Evolutionary conservation across 2,888 invertebrate species (phyloP).

Genomic region (Beris chalybata): DNA sequence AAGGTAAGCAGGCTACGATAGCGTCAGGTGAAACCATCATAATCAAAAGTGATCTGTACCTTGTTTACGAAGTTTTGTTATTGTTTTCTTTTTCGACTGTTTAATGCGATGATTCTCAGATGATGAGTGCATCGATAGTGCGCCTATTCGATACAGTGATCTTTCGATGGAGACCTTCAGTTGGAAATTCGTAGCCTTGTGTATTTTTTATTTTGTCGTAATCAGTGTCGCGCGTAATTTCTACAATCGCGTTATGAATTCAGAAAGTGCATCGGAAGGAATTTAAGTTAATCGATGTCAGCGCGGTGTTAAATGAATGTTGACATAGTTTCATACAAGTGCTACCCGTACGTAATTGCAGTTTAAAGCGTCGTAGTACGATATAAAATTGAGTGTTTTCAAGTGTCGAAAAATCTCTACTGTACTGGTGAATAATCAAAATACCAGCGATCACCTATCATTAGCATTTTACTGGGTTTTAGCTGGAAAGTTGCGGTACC

Average conservation of each 20-base stretch:
- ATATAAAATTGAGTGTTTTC: no score
- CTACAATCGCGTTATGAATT: slow-evolving; percentile 20
- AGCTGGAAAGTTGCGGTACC: not conserved
- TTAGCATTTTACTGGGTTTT: not conserved
- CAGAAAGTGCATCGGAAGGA: slow-evolving; percentile 10
- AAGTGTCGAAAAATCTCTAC: no score
- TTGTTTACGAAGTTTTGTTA: no score
- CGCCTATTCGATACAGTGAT: slow-evolving; percentile 11
- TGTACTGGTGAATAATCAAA: slow-evolving; percentile 6
- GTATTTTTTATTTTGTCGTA: slow-evolving; percentile 44
- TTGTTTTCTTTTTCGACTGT: no score
- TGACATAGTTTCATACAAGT: slow-evolving; percentile 1
- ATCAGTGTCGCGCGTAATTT: slow-evolving; percentile 35
- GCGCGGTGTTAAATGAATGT: slow-evolving; percentile 5
- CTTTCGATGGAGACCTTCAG: slow-evolving; percentile 43
- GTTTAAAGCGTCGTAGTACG: no score
- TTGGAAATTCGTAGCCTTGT: slow-evolving; percentile 43
- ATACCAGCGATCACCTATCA: not conserved
- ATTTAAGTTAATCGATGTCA: slow-evolving; percentile 1
- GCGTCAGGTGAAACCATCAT: slow-evolving; percentile 9
- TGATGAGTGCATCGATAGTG: no score
- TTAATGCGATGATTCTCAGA: no score
- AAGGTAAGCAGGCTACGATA: slow-evolving; percentile 14
- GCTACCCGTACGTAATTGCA: no score
- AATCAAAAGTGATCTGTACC: not conserved